Evolutionary conservation across 2,797 vertebrate species (phyloP).

Genomic region (Fistularia tabacaria): DNA sequence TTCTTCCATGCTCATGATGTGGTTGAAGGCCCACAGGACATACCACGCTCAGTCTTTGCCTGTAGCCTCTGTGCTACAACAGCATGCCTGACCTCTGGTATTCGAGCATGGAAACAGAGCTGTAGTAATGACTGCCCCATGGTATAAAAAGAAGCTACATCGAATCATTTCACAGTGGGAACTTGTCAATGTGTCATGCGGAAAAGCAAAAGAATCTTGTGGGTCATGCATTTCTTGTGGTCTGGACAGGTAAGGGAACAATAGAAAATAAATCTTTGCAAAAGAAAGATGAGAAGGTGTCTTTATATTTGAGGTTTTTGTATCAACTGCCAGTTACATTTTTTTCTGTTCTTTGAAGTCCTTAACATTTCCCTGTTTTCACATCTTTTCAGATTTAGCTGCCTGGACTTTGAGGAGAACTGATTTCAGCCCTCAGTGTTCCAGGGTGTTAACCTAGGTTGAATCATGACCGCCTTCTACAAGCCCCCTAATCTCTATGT

Average conservation of each 20-base stretch:
- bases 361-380: constrained; percentile 3
- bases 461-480: constrained; percentile 17
- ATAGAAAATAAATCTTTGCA: not conserved
- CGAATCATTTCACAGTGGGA: constrained; percentile 32
- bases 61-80: constrained; percentile 20
- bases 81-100: constrained; percentile 17
- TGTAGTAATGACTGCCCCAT: constrained; percentile 29
- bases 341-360: too few species aligned
- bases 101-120: constrained; percentile 15
- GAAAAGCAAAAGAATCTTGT: constrained; percentile 29
- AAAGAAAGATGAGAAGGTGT: constrained; percentile 4
- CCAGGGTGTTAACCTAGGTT: constrained; percentile 4
- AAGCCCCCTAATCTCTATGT: constrained; percentile 41
- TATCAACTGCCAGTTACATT: too few species aligned
- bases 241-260: constrained; percentile 23
- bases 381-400: constrained; percentile 7
- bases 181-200: constrained; percentile 33
- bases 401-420: constrained; percentile 20
- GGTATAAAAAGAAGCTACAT: constrained; percentile 28
- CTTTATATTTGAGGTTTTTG: not conserved
- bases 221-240: constrained; percentile 8
- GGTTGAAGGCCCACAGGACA: constrained; percentile 50
- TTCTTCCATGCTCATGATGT: constrained; percentile 53
- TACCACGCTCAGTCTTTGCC: constrained; percentile 23
- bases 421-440: constrained; percentile 36